phyloP scores from a whole-genome alignment of 1,140 invertebrate species.

The Musca vetustissima region DNA sequence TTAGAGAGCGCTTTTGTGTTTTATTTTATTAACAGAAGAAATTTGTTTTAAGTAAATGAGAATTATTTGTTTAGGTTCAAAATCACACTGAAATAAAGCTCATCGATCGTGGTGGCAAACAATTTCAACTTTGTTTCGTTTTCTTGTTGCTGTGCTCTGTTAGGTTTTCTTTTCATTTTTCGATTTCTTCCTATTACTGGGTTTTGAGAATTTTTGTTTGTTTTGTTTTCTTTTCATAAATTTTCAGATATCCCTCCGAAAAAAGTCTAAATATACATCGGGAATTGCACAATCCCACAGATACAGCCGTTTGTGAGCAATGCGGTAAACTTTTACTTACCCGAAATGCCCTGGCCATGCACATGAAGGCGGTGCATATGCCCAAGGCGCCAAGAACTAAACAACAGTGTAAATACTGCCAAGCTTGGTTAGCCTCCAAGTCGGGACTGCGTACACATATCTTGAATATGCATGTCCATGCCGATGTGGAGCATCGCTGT shows the following conservation, averaged over 20 bases:
- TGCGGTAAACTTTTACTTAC: neutral
- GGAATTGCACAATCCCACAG: neutral
- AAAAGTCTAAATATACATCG: neutral
- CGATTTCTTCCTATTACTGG: too few species aligned
- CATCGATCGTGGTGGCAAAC: too few species aligned
- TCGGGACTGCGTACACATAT: neutral
- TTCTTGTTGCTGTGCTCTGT: too few species aligned
- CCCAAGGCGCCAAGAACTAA: neutral
- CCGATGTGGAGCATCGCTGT: neutral
- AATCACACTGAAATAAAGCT: too few species aligned
- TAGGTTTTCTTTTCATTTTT: too few species aligned
- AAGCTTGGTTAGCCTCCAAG: neutral
- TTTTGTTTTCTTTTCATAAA: too few species aligned
- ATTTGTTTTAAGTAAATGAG: neutral
- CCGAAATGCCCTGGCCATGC: neutral
- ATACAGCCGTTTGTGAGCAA: neutral
- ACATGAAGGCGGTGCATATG: neutral
- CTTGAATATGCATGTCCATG: constrained; percentile 4
- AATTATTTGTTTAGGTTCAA: neutral
- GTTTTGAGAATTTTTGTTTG: neutral
- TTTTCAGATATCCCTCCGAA: neutral
- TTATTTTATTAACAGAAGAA: neutral
- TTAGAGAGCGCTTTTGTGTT: neutral
- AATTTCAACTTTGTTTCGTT: too few species aligned
- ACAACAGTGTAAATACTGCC: neutral